Evolutionary conservation across 2,888 invertebrate genomes (phyloP).

Genomic region (Ferrisia virgata): DNA sequence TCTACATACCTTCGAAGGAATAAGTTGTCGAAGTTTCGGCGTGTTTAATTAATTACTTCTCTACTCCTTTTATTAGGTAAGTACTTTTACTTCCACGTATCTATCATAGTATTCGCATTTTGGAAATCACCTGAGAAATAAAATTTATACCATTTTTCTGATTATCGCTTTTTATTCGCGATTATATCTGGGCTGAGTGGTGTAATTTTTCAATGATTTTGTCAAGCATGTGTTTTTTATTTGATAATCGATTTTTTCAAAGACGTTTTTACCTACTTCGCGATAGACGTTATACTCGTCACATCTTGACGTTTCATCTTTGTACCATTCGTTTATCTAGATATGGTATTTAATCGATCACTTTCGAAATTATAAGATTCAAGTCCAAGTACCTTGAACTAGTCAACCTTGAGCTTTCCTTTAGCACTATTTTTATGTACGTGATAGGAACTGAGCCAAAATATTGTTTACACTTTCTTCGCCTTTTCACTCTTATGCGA

Average conservation of each 20-base stretch:
- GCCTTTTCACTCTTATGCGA: neutral
- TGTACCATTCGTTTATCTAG: neutral
- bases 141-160: too few relatives aligned
- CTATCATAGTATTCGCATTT: neutral
- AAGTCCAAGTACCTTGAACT: neutral
- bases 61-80: neutral
- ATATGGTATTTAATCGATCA: neutral
- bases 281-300: neutral
- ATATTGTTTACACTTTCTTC: neutral
- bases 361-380: neutral
- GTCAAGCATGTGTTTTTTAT: neutral
- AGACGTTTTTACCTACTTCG: neutral
- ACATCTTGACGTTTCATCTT: neutral
- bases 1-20: neutral
- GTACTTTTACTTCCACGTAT: neutral
- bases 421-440: neutral
- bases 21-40: neutral
- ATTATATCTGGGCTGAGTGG: neutral
- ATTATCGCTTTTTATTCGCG: neutral
- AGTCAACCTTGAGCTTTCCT: slow-evolving; percentile 2
- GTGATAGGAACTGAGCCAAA: neutral
- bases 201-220: neutral
- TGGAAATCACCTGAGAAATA: neutral
- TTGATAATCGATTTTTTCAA: too few relatives aligned
- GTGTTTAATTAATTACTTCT: slow-evolving; percentile 1